phyloP scores from a whole-genome alignment of 2,113 vertebrate genomes.

The Chascanopsetta lugubris region DNA sequence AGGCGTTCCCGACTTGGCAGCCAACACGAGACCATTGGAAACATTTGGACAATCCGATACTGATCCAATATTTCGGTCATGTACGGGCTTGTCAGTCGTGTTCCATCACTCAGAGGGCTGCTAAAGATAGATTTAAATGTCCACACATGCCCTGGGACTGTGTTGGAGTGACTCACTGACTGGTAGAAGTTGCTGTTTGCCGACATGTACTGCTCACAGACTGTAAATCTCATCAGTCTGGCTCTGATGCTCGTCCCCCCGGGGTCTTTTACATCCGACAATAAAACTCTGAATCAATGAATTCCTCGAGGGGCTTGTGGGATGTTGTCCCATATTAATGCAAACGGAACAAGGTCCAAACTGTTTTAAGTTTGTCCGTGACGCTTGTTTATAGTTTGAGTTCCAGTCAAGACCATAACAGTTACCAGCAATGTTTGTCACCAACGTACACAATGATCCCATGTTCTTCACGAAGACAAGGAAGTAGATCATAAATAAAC shows the following conservation, averaged over 20 bases:
- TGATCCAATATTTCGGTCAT: neutral
- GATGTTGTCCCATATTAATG: neutral
- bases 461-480: too few species aligned
- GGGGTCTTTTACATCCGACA: neutral
- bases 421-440: neutral
- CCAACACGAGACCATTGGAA: constrained; percentile 7
- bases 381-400: too few species aligned
- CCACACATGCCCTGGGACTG: constrained; percentile 10
- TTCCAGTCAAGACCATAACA: too few species aligned
- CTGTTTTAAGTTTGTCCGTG: neutral
- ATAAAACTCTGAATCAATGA: neutral
- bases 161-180: constrained; percentile 39
- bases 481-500: too few species aligned
- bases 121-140: constrained; percentile 10
- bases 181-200: constrained; percentile 8
- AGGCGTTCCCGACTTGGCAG: neutral
- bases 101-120: constrained; percentile 1
- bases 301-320: constrained; percentile 1
- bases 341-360: neutral
- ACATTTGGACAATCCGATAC: neutral
- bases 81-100: neutral
- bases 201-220: neutral
- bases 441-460: too few species aligned
- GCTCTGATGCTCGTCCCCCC: neutral
- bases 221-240: neutral